Evolutionary conservation across 2,888 invertebrate species (phyloP), one percentile per base, ranked within the genome.

Genomic region (Hipparchia semele): DNA sequence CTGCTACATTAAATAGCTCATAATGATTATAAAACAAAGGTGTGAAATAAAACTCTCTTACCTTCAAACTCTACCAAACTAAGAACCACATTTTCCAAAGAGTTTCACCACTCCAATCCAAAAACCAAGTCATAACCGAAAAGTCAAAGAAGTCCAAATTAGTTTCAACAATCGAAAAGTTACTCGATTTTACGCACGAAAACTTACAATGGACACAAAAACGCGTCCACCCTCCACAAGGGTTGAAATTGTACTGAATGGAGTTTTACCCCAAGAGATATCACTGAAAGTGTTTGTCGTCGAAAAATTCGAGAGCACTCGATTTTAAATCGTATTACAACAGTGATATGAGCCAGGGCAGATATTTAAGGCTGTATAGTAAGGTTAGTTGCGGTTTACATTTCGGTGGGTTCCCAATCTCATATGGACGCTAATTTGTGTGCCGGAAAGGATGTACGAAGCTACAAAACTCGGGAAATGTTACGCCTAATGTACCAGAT

Each of bases 381-480:
- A 51, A 72, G 66, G 10, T 65, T 76, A 58, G 74, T 70, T 65
- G 67, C 72, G 74, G 76, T 76, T 71, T 72, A 74, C 73, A 78
- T 77, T 78, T 77, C 77, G 77, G 72, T 74, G 75, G 74, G 75
- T 74, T 71, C 76, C 77, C 77, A 75, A 77, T 79, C 75, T 78
- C 76, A 77, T 79, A 79, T 75, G 78, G 79, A 79, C 79, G 77
- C 76, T 78, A 78, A 79, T 79, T 78, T 79, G 76, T 77, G 77
- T 75, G 76, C 73, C 73, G 74, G 74, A 74, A 74, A 73, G 73
- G 73, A 72, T 71, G 70, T 73, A 73, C 71, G 71, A 72, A 72
- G 72, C 72, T 77, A 75, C 75, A 75, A 75, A 78, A 74, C 74
- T 75, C 73, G 73, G 73, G 75, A 73, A 74, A 75, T 75, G 73